Evolutionary conservation across 2,888 invertebrate genomes (phyloP).

Genomic region (Dyspetes luteomarginatus): DNA sequence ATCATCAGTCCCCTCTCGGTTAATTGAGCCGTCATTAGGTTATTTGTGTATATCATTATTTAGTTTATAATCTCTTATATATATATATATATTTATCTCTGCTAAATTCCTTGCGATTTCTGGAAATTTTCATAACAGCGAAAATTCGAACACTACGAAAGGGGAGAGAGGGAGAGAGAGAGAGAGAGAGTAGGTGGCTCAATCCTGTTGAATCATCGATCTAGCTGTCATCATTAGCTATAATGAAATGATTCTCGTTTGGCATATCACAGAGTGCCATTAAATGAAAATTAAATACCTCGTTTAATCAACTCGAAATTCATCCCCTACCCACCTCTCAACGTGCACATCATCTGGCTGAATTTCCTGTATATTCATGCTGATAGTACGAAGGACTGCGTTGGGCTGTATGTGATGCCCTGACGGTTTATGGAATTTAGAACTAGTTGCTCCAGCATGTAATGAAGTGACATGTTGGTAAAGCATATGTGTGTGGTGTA

Average conservation of each 20-base stretch:
- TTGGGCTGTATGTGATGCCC: slow-evolving; percentile 8
- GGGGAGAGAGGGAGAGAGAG: not conserved
- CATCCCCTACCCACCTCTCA: not conserved
- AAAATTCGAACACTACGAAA: not conserved
- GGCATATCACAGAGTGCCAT: slow-evolving; percentile 35
- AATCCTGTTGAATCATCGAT: slow-evolving; percentile 37
- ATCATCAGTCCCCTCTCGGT: not conserved
- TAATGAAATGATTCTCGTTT: slow-evolving; percentile 51
- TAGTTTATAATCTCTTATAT: no score
- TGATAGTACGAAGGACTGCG: slow-evolving; percentile 22
- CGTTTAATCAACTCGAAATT: slow-evolving; percentile 60
- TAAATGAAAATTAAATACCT: slow-evolving; percentile 52
- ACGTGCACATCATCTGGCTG: slow-evolving; percentile 28
- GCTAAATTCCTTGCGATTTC: not conserved
- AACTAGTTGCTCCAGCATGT: slow-evolving; percentile 18
- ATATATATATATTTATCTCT: no score
- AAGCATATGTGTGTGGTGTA: slow-evolving; percentile 1
- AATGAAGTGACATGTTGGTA: slow-evolving; percentile 40
- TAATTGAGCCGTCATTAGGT: not conserved
- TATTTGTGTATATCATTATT: not conserved
- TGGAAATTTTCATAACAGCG: slow-evolving; percentile 15
- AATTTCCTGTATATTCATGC: slow-evolving; percentile 60
- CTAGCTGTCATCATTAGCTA: slow-evolving; percentile 40
- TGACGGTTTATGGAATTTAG: slow-evolving; percentile 7
- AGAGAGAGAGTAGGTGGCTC: not conserved